Conservation (phyloP, 2,797 vertebrate genomes). For the Saguinus oedipus region DNA sequence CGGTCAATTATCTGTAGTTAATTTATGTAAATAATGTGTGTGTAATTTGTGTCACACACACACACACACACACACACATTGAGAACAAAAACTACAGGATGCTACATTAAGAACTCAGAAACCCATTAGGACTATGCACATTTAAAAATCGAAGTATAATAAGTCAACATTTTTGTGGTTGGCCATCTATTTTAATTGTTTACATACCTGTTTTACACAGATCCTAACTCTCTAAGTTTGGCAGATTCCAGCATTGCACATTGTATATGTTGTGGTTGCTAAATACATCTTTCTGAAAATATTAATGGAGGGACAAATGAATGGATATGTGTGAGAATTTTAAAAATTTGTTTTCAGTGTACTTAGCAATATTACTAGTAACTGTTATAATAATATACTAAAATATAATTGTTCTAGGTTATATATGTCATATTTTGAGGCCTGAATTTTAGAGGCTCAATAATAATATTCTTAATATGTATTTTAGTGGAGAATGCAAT, state of each 20-base stretch:
- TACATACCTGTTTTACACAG: background rate
- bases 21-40: background rate
- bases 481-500: background rate
- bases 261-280: background rate
- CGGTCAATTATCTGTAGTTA: background rate
- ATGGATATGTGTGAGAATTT: background rate
- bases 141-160: conserved; percentile 20
- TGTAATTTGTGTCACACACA: background rate
- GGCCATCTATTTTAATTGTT: background rate
- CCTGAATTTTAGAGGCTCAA: background rate
- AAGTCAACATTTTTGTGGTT: background rate
- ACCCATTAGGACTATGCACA: background rate
- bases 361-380: background rate
- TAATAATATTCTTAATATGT: background rate
- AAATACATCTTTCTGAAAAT: background rate
- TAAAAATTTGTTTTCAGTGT: background rate
- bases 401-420: background rate
- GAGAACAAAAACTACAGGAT: background rate
- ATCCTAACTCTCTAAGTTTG: background rate
- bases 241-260: background rate
- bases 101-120: background rate
- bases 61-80: background rate
- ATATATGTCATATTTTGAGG: background rate
- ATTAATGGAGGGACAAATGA: background rate
- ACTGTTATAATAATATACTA: background rate